These are phyloP conservation scores for Chaenodraco wilsoni DNA, from an alignment of 2,797 vertebrate genomes.

Conservation along the genomic window DNA sequence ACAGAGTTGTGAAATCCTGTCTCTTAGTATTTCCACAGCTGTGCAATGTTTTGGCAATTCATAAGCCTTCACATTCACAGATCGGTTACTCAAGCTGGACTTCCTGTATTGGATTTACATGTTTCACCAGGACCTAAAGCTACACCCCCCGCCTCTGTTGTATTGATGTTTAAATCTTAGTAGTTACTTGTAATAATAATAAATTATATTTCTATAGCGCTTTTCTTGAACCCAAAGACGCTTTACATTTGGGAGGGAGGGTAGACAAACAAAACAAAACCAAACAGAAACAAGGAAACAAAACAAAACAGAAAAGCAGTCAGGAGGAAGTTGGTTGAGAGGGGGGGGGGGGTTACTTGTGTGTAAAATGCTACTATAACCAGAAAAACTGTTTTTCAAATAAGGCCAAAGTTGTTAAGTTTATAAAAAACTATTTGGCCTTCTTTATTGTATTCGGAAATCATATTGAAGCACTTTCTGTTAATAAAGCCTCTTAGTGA, in stretches of 20 bases:
- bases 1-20: background rate
- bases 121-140: background rate
- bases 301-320: too few species aligned
- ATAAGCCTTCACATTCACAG: background rate
- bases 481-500: background rate
- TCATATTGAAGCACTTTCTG: background rate
- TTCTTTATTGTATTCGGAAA: background rate
- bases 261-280: too few species aligned
- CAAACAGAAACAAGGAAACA: too few species aligned
- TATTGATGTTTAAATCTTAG: background rate
- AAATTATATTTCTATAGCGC: too few species aligned
- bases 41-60: background rate
- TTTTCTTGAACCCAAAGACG: too few species aligned
- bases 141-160: background rate
- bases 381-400: background rate
- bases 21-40: background rate
- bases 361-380: background rate
- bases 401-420: too few species aligned
- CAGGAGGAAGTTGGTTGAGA: too few species aligned
- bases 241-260: too few species aligned
- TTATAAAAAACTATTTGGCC: background rate
- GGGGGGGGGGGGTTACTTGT: too few species aligned
- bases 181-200: too few species aligned
- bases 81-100: background rate
- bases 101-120: too few species aligned